Evolutionary conservation across 2,797 vertebrate species (phyloP).

Genomic region (Microchirus variegatus): DNA sequence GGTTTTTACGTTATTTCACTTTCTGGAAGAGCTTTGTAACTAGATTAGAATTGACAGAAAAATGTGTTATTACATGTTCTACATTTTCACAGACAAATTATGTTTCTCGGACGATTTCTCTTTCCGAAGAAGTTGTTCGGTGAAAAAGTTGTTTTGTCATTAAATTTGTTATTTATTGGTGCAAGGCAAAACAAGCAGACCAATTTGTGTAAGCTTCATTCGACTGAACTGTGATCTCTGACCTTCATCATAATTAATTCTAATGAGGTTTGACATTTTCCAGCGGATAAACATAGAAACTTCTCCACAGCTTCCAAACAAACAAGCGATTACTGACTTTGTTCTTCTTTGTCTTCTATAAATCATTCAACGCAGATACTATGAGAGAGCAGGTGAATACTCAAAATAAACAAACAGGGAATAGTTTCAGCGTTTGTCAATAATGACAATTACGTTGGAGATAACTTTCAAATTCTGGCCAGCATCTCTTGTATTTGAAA

Average conservation of each 20-base stretch:
- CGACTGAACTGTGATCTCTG: neutral
- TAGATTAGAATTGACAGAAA: constrained; percentile 8
- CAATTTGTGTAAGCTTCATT: constrained; percentile 4
- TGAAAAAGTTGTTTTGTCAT: constrained; percentile 20
- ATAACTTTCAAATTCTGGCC: neutral
- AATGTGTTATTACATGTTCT: neutral
- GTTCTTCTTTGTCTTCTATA: constrained; percentile 6
- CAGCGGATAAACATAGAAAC: constrained; percentile 1
- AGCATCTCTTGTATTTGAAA: neutral
- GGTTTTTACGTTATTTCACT: constrained; percentile 26
- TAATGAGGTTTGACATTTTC: constrained; percentile 18
- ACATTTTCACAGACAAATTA: neutral
- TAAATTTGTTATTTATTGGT: neutral
- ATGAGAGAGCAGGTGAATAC: neutral
- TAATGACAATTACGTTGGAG: neutral
- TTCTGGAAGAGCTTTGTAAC: neutral
- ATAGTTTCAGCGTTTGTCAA: neutral
- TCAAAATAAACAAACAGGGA: constrained; percentile 18
- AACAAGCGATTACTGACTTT: constrained; percentile 1
- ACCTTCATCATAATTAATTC: constrained; percentile 9
- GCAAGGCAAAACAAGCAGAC: neutral
- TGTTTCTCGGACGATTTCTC: constrained; percentile 9
- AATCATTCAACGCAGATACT: constrained; percentile 19
- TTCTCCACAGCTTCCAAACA: constrained; percentile 17
- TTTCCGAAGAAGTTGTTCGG: neutral